Evolutionary conservation across 2,113 vertebrate genomes (phyloP).

Genomic region (Mobula birostris): DNA sequence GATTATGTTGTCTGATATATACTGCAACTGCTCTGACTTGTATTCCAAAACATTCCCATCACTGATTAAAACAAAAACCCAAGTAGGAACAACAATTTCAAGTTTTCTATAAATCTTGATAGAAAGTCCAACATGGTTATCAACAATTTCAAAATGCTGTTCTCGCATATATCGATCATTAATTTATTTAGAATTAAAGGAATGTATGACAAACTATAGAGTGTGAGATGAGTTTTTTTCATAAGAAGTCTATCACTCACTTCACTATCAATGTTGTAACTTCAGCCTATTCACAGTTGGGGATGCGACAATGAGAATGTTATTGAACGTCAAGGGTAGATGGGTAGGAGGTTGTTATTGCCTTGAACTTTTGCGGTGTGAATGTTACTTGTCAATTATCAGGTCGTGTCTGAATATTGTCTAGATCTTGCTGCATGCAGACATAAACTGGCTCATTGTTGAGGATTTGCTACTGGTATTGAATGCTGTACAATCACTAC

Average conservation of each 20-base stretch:
- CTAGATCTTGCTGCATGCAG: too few species aligned
- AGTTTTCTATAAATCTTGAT: neutral
- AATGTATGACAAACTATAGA: neutral
- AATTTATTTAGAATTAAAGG: neutral
- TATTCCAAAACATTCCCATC: neutral
- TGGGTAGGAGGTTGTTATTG: too few species aligned
- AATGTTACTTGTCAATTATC: too few species aligned
- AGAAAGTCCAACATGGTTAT: neutral
- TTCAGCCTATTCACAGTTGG: too few species aligned
- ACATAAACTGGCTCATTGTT: too few species aligned
- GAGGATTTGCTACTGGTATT: too few species aligned
- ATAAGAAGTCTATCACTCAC: neutral
- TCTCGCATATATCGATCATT: neutral
- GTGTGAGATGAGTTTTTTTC: neutral
- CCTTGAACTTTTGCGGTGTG: too few species aligned
- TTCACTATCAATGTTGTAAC: neutral
- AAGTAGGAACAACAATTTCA: neutral
- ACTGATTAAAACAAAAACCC: neutral
- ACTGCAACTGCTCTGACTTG: neutral
- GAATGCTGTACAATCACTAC: too few species aligned
- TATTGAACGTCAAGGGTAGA: too few species aligned
- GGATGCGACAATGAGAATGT: too few species aligned
- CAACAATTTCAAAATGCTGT: neutral
- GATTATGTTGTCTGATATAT: neutral
- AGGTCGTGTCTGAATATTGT: too few species aligned